These are phyloP conservation scores for Acomys russatus DNA, from an alignment of 2,797 vertebrate species.

Conservation along the genomic window DNA sequence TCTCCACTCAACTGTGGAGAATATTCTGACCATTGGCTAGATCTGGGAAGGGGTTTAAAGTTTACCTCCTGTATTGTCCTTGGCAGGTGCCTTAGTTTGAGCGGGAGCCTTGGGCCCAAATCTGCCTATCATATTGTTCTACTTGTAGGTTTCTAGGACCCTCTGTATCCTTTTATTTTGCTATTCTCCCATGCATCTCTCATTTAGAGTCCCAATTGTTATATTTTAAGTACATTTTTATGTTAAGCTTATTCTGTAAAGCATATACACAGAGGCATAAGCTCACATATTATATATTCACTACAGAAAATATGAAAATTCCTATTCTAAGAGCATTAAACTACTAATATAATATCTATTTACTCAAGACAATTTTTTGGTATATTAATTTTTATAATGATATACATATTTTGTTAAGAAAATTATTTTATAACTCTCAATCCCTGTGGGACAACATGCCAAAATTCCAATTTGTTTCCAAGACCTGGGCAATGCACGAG, in stretches of 20 bases:
- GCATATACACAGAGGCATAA: not conserved
- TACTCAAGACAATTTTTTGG: not conserved
- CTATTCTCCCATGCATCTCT: too few species aligned
- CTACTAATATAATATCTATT: not conserved
- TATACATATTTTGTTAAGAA: not conserved
- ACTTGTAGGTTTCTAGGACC: too few species aligned
- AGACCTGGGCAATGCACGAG: slow-evolving; percentile 40
- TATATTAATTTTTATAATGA: slow-evolving; percentile 46
- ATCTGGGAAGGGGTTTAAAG: too few species aligned
- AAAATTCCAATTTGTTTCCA: slow-evolving; percentile 35
- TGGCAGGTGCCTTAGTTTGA: too few species aligned
- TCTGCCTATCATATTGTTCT: too few species aligned
- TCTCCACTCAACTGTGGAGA: too few species aligned
- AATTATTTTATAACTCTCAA: slow-evolving; percentile 27
- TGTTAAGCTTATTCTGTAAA: not conserved
- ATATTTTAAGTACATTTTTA: not conserved
- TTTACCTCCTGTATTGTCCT: too few species aligned
- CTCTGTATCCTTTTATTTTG: too few species aligned
- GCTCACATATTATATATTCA: not conserved
- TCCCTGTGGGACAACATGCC: not conserved
- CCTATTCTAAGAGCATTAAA: not conserved
- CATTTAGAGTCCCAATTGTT: too few species aligned
- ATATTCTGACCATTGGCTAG: too few species aligned
- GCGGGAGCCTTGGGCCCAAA: too few species aligned
- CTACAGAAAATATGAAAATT: not conserved